Conservation (phyloP, 2,888 invertebrate species). For the Hemithea aestivaria region DNA sequence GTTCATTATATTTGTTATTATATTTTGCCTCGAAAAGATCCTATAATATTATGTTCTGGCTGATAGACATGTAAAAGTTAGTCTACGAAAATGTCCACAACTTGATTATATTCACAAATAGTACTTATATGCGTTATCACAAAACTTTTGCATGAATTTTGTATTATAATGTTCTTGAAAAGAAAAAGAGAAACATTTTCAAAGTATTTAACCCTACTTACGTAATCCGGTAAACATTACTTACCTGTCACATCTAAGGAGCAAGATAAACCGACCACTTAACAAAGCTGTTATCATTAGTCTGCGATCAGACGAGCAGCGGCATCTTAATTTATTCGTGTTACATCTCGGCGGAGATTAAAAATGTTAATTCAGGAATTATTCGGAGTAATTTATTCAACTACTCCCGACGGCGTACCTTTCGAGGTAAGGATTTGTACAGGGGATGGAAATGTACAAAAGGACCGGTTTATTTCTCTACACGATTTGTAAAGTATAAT, state of each 20-base stretch:
- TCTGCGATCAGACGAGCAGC: constrained; percentile 38
- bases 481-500: background rate
- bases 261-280: constrained; percentile 42
- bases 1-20: too few relatives aligned
- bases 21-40: too few relatives aligned
- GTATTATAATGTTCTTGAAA: too few relatives aligned
- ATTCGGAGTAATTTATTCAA: constrained; percentile 71
- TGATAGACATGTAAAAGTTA: too few relatives aligned
- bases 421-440: constrained; percentile 35
- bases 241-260: constrained; percentile 27
- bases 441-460: background rate
- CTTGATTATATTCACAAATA: too few relatives aligned
- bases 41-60: too few relatives aligned
- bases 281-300: constrained; percentile 37
- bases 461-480: background rate
- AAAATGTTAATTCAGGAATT: constrained; percentile 77
- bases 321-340: constrained; percentile 60
- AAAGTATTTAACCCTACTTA: too few relatives aligned
- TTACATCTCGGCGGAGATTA: constrained; percentile 72
- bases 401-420: constrained; percentile 53
- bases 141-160: too few relatives aligned
- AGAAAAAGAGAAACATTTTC: too few relatives aligned
- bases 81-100: too few relatives aligned
- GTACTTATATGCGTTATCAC: too few relatives aligned
- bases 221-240: background rate